phyloP scores from a whole-genome alignment of 2,888 invertebrate genomes.

The Deilephila porcellus region DNA sequence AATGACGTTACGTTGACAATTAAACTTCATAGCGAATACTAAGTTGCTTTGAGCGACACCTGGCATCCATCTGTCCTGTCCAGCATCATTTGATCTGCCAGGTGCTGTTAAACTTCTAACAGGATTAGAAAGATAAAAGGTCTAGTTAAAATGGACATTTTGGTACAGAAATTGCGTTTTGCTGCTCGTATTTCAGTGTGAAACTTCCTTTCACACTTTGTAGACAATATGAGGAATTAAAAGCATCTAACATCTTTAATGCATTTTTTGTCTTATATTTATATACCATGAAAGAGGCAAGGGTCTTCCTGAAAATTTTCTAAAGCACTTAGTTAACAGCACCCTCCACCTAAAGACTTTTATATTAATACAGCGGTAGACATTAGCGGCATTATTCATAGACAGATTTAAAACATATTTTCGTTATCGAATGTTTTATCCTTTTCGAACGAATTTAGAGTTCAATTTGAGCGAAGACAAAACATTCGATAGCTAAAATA shows the following conservation, averaged over 20 bases:
- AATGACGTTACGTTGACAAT: slow-evolving; percentile 9
- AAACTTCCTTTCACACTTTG: background rate
- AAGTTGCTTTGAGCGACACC: slow-evolving; percentile 28
- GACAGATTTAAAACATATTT: no score
- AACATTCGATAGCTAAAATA: no score
- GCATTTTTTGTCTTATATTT: background rate
- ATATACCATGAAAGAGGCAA: no score
- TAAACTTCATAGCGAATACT: slow-evolving; percentile 20
- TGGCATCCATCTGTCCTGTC: slow-evolving; percentile 2
- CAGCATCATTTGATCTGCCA: slow-evolving; percentile 9
- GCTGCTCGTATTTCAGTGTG: no score
- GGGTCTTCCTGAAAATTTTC: no score
- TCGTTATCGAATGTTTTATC: no score
- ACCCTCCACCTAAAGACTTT: background rate
- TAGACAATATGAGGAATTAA: background rate
- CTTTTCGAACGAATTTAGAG: no score
- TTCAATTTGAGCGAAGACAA: no score
- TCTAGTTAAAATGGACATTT: background rate
- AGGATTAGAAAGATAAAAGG: background rate
- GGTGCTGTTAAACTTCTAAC: background rate
- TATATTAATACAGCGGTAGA: background rate
- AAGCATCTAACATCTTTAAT: background rate
- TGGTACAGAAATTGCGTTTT: background rate
- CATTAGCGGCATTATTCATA: no score
- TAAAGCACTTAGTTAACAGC: no score